Conservation (phyloP, 2,888 invertebrate genomes). For the Glaucopsyche alexis region DNA sequence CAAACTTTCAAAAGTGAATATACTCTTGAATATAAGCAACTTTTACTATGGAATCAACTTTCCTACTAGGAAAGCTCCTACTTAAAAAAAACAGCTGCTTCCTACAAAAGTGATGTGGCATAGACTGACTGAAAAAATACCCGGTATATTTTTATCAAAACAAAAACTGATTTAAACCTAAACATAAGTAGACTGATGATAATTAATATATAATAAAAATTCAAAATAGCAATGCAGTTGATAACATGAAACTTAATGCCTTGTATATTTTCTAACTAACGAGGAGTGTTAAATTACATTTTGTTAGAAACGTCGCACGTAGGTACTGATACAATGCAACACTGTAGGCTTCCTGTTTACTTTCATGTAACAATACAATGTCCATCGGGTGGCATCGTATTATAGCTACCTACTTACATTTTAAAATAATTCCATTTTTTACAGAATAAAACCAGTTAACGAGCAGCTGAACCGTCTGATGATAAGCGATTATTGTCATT, state of each 20-base stretch:
- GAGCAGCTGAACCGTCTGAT: too few species aligned
- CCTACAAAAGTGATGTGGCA: too few species aligned
- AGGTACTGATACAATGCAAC: slow-evolving; percentile 42
- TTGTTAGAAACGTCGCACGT: slow-evolving; percentile 39
- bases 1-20: too few species aligned
- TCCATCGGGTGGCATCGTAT: slow-evolving; percentile 22
- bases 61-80: too few species aligned
- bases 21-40: too few species aligned
- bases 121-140: too few species aligned
- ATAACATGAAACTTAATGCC: slow-evolving; percentile 38
- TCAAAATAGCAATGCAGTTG: not conserved
- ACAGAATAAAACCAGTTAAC: too few species aligned
- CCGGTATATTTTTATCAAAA: not conserved
- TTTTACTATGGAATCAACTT: too few species aligned
- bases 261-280: slow-evolving; percentile 41
- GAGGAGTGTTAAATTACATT: slow-evolving; percentile 47
- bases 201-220: not conserved
- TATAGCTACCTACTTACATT: not conserved
- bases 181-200: not conserved
- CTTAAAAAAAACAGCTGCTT: too few species aligned
- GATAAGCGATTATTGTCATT: too few species aligned
- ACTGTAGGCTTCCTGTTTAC: slow-evolving; percentile 56
- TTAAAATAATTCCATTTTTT: not conserved
- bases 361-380: slow-evolving; percentile 37
- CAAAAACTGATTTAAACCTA: not conserved